Evolutionary conservation across 2,797 vertebrate genomes (phyloP), one percentile per base, ranked within the genome.

Genomic region (Pipistrellus pipistrellus): DNA sequence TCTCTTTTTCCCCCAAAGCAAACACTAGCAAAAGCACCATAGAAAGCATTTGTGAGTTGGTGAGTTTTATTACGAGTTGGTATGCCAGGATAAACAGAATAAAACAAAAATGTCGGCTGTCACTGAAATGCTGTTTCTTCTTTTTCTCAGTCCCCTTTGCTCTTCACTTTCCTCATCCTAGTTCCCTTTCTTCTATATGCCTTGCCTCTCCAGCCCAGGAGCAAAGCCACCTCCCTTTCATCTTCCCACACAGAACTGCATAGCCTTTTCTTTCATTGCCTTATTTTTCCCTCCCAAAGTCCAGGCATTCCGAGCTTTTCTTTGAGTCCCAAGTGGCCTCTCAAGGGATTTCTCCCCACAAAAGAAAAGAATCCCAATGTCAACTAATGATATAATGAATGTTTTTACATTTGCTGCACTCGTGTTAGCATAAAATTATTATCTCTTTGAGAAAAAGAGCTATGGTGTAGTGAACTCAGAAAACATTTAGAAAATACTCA

Each of bases 371-470:
- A 77, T 81, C 76, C 84, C 10, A 11, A 62, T 21, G 64, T 51
- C 41, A 62, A 35, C 27, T 86, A 57, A 88, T 73, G 92, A 44
- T 32, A 46, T 84, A 62, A 80, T 91, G 48, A 44, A 64, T 59
- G 18, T 86, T 89, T 48, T 35, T 35, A 68, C 55, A 71, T 66
- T 53, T 93, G 57, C 21, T 46, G 18, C 32, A 23, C 32, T 86
- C 9, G 1, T 84, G 64, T 84, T 51, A 68, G 57, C 18, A 55
- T 62, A 55, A 80, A 41, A 72, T 27, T 78, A 9, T 44, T 35
- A 64, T 48, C 32, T 44, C 57, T 83, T 83, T 35, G 32, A 53
- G 73, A 96, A 80, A 27, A 88, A 81, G 20, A 82, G 30, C n/a
- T 64, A 57, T 15, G 18, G 84, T 57, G 59, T 64, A 27, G 15